phyloP scores from a whole-genome alignment of 1,140 invertebrate species.

The Drosophila sturtevanti region DNA sequence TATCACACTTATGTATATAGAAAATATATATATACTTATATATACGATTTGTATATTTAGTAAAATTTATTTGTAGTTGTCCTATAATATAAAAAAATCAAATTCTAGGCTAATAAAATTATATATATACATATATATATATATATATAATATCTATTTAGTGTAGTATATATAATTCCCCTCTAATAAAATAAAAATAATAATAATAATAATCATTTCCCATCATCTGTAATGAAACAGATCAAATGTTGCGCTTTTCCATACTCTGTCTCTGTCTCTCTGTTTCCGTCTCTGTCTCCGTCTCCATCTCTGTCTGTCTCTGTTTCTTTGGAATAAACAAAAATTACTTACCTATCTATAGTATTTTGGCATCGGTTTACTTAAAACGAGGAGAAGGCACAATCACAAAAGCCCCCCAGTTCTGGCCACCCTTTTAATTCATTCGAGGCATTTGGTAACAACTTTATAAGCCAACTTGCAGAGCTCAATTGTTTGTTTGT shows the following conservation, averaged over 20 bases:
- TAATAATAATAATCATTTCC: background rate
- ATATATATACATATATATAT: conserved; percentile 19
- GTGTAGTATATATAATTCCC: conserved; percentile 10
- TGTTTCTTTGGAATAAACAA: background rate
- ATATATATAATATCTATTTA: conserved; percentile 4
- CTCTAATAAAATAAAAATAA: background rate
- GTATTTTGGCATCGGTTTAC: background rate
- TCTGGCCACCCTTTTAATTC: conserved; percentile 43
- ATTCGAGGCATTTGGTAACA: conserved; percentile 64
- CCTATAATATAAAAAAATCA: background rate
- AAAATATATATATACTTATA: conserved; percentile 6
- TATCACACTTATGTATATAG: conserved; percentile 22
- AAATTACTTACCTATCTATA: conserved; percentile 1
- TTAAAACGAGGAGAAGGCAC: conserved; percentile 31
- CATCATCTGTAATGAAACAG: background rate
- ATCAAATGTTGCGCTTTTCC: conserved; percentile 21
- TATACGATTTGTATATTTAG: background rate
- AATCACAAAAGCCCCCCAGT: background rate
- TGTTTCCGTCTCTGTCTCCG: background rate
- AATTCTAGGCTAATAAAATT: conserved; percentile 16
- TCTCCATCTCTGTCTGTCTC: background rate
- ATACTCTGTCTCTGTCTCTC: background rate
- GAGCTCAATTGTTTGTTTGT: conserved; percentile 59
- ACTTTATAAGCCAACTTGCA: conserved; percentile 72
- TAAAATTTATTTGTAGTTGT: background rate